Conservation (phyloP, 2,888 invertebrate genomes). For the Odontocerum albicorne region DNA sequence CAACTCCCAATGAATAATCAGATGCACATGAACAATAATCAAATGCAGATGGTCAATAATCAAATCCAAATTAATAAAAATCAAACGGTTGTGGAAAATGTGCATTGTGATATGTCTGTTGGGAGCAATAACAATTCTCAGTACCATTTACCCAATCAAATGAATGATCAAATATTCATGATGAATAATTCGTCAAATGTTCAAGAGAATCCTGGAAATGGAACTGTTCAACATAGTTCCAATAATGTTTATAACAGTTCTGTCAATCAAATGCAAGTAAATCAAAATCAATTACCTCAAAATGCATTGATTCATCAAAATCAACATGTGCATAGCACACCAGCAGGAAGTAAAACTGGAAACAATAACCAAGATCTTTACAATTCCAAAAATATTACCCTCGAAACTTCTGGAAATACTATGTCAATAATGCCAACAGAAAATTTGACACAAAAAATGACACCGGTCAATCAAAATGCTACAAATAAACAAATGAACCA, state of each 20-base stretch:
- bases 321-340: conserved; percentile 18
- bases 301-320: conserved; percentile 19
- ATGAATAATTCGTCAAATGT: conserved; percentile 15
- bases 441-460: conserved; percentile 12
- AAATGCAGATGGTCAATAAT: conserved; percentile 48
- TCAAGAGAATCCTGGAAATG: conserved; percentile 8
- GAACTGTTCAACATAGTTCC: conserved; percentile 10
- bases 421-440: conserved; percentile 13
- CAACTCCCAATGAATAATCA: conserved; percentile 26
- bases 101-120: conserved; percentile 26
- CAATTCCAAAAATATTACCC: conserved; percentile 17
- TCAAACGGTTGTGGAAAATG: conserved; percentile 20
- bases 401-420: conserved; percentile 10
- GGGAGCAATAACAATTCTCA: conserved; percentile 44
- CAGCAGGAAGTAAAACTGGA: conserved; percentile 22
- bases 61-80: conserved; percentile 23
- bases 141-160: conserved; percentile 49
- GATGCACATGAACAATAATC: conserved; percentile 40
- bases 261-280: conserved; percentile 30
- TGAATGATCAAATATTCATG: conserved; percentile 42
- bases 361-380: conserved; percentile 20
- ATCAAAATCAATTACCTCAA: conserved; percentile 20
- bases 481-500: conserved; percentile 23
- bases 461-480: conserved; percentile 8
- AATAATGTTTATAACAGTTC: neutral